phyloP scores from a whole-genome alignment of 2,113 vertebrate species.

The Chascanopsetta lugubris region DNA sequence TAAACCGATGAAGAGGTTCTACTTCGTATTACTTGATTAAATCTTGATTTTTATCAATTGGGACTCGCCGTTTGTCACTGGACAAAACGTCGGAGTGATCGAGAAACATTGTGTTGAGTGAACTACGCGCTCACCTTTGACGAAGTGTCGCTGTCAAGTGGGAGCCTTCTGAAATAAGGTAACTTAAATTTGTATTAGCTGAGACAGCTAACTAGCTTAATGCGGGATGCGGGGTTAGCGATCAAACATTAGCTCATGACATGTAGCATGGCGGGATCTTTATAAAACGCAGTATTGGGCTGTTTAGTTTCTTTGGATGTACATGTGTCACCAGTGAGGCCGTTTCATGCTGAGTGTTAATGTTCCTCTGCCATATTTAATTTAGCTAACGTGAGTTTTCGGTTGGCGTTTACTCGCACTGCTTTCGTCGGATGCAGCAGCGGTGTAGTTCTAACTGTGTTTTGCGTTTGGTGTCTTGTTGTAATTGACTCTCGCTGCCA shows the following conservation, averaged over 20 bases:
- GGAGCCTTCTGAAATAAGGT: slow-evolving; percentile 68
- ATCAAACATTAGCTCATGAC: neutral
- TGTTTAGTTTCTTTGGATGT: neutral
- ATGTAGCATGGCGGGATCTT: neutral
- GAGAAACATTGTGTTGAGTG: neutral
- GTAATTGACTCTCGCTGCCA: neutral
- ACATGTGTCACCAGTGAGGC: neutral
- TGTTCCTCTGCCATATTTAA: slow-evolving; percentile 15
- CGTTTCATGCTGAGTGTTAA: neutral
- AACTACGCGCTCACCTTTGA: neutral
- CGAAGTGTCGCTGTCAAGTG: slow-evolving; percentile 17
- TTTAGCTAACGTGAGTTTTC: slow-evolving; percentile 29
- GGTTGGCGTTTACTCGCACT: no score
- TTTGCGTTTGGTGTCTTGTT: neutral
- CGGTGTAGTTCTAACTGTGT: slow-evolving; percentile 1
- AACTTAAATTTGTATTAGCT: slow-evolving; percentile 71
- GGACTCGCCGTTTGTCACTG: neutral
- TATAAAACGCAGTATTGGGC: fast-evolving
- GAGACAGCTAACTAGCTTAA: slow-evolving; percentile 69
- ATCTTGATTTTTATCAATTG: slow-evolving; percentile 68
- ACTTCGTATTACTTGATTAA: slow-evolving; percentile 73
- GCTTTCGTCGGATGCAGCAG: neutral
- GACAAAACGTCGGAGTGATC: slow-evolving; percentile 17
- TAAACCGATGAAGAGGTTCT: slow-evolving; percentile 61
- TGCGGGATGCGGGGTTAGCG: slow-evolving; percentile 26